These are phyloP conservation scores for Saxidomus purpurata DNA, from an alignment of 1,140 invertebrate species.

Conservation along the genomic window DNA sequence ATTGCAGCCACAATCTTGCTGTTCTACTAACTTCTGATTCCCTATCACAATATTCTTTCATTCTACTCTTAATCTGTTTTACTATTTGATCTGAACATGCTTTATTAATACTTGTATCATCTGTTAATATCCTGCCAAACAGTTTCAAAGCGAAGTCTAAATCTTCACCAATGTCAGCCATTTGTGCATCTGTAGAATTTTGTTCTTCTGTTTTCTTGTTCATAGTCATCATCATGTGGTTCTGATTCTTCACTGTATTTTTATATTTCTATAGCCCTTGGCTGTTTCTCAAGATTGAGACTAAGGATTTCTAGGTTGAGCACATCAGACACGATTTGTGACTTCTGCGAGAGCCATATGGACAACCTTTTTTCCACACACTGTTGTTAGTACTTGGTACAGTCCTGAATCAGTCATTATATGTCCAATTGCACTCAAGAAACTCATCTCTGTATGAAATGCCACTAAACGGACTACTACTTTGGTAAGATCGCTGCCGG, in stretches of 20 bases:
- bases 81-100: neutral
- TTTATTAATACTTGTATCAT: neutral
- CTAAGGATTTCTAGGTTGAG: neutral
- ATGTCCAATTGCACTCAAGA: conserved; percentile 65
- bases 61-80: neutral
- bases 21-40: conserved; percentile 80
- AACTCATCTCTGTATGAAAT: conserved; percentile 73
- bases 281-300: neutral
- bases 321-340: neutral
- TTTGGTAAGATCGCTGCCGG: conserved; percentile 48
- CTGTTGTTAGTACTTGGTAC: conserved; percentile 66
- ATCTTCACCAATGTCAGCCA: neutral
- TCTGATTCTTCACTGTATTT: neutral
- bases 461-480: conserved; percentile 69
- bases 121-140: neutral
- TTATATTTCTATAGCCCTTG: neutral
- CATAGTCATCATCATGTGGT: neutral
- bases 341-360: no score
- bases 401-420: conserved; percentile 69
- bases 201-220: neutral
- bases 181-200: neutral
- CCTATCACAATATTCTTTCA: conserved; percentile 66
- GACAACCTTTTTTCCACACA: conserved; percentile 75
- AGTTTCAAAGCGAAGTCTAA: neutral
- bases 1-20: conserved; percentile 68